phyloP scores from a whole-genome alignment of 2,113 vertebrate genomes.

The Scomber scombrus region DNA sequence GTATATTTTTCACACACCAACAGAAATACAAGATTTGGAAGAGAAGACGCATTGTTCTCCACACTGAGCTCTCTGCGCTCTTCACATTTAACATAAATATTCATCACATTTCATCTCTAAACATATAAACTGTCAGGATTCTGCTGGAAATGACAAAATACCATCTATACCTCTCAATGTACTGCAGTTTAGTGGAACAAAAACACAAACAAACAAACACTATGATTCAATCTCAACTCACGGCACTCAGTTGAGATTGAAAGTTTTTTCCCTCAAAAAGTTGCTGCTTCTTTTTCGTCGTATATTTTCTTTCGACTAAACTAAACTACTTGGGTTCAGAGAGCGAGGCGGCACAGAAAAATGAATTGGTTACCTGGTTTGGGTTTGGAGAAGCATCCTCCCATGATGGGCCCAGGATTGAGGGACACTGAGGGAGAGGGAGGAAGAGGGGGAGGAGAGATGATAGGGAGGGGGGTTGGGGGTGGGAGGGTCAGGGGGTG shows the following conservation, averaged over 20 bases:
- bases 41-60: not conserved
- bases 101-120: not conserved
- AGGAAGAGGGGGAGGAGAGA: slow-evolving; percentile 55
- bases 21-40: not conserved
- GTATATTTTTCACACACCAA: not conserved
- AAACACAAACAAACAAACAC: no score
- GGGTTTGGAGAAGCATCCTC: slow-evolving; percentile 98
- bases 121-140: not conserved
- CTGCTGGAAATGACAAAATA: slow-evolving; percentile 12
- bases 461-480: slow-evolving; percentile 31
- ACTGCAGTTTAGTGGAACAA: not conserved
- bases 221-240: no score
- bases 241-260: no score
- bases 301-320: not conserved
- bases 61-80: not conserved
- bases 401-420: slow-evolving; percentile 88
- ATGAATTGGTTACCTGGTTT: slow-evolving; percentile 90
- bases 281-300: not conserved
- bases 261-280: not conserved
- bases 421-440: slow-evolving; percentile 73
- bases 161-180: not conserved
- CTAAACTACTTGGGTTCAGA: not conserved
- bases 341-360: not conserved
- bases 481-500: slow-evolving; percentile 42
- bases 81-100: not conserved